phyloP scores from a whole-genome alignment of 2,888 invertebrate species.

The Perizoma flavofasciatum region DNA sequence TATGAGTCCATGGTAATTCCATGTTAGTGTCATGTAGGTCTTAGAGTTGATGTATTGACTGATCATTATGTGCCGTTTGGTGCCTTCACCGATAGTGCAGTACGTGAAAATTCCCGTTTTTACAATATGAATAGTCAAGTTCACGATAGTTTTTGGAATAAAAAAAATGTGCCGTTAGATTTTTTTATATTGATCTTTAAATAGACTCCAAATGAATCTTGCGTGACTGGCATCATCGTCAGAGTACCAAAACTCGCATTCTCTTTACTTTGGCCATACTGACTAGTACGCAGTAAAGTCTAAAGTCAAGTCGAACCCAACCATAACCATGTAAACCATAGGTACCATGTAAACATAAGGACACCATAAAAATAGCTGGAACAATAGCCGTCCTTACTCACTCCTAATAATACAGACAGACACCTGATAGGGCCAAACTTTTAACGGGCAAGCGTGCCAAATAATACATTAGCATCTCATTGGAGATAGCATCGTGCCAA shows the following conservation, averaged over 20 bases:
- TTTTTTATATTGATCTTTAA: conserved; percentile 18
- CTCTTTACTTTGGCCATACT: conserved; percentile 13
- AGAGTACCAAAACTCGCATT: no score
- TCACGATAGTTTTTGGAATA: no score
- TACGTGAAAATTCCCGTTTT: no score
- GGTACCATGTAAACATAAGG: conserved; percentile 49
- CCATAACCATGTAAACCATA: conserved; percentile 1
- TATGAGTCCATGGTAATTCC: not conserved
- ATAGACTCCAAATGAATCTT: conserved; percentile 14
- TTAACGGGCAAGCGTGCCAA: conserved; percentile 68
- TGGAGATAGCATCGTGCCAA: conserved; percentile 68
- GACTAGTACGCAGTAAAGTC: conserved; percentile 49
- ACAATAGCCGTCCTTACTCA: conserved; percentile 55
- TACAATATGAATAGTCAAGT: no score
- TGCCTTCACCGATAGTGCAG: no score
- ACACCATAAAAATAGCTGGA: conserved; percentile 48
- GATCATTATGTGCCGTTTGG: no score
- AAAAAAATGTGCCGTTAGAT: no score
- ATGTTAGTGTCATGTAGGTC: not conserved
- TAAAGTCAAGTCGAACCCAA: conserved; percentile 27
- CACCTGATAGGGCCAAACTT: conserved; percentile 63
- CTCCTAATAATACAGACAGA: conserved; percentile 66
- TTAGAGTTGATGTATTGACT: not conserved
- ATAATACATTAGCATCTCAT: conserved; percentile 79
- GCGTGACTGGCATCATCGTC: conserved; percentile 24